These are phyloP conservation scores for Erpobdella octoculata DNA, from an alignment of 2,888 invertebrate genomes.

Conservation along the genomic window DNA sequence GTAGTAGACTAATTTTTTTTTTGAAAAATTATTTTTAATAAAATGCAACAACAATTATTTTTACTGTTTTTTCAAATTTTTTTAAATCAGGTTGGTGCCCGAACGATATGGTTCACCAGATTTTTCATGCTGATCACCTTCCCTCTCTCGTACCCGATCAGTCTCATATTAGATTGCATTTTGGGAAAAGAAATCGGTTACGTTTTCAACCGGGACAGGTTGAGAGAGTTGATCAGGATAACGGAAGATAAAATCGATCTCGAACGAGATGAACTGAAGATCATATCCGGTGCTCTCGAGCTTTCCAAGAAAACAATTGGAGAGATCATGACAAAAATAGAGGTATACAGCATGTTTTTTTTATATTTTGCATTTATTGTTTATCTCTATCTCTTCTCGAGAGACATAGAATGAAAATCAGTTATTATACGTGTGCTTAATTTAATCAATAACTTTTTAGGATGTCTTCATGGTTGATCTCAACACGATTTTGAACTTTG, in stretches of 20 bases:
- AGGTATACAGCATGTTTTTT: too few relatives aligned
- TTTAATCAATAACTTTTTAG: neutral
- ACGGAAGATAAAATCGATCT: conserved; percentile 47
- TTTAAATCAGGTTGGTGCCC: conserved; percentile 66
- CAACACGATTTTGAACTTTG: conserved; percentile 81
- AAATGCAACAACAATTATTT: neutral
- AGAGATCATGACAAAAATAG: conserved; percentile 90
- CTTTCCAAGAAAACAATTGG: conserved; percentile 83
- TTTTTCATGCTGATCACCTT: conserved; percentile 87
- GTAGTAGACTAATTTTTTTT: neutral
- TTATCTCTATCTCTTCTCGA: too few relatives aligned
- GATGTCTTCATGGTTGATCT: conserved; percentile 92
- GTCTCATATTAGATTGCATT: conserved; percentile 70
- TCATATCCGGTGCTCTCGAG: conserved; percentile 91
- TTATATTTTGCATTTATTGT: too few relatives aligned
- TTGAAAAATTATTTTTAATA: neutral
- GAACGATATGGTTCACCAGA: conserved; percentile 83
- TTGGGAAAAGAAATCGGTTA: conserved; percentile 86
- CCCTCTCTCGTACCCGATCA: conserved; percentile 84
- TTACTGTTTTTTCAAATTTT: neutral
- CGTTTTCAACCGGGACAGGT: conserved; percentile 87
- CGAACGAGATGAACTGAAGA: conserved; percentile 77
- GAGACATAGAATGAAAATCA: too few relatives aligned
- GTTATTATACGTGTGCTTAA: neutral
- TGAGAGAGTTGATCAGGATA: conserved; percentile 76